Conservation (phyloP, 2,797 vertebrate genomes). For the Alectoris magna region DNA sequence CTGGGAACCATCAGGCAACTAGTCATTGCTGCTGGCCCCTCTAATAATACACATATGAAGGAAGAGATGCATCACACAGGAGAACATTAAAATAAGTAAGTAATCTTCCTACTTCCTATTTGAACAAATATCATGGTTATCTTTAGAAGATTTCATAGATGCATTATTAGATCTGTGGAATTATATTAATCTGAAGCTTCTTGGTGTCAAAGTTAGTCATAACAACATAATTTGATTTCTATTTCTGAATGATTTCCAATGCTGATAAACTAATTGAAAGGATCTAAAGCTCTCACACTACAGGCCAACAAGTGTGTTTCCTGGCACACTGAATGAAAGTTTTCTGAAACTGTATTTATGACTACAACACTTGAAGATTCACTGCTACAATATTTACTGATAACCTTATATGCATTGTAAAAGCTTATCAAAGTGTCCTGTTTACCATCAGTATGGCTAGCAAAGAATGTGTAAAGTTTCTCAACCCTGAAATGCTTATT, state of each 20-base stretch:
- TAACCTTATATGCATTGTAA: background rate
- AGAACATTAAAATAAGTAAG: background rate
- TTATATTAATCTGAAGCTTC: background rate
- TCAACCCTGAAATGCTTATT: background rate
- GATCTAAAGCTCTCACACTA: slow-evolving; percentile 85
- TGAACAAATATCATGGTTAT: background rate
- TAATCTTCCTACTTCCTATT: background rate
- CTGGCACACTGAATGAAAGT: slow-evolving; percentile 62
- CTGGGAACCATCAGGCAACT: background rate
- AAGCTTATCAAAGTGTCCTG: background rate
- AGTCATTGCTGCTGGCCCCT: background rate
- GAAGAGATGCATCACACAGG: background rate
- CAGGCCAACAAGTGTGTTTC: slow-evolving; percentile 86
- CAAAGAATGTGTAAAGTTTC: background rate
- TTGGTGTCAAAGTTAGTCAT: background rate
- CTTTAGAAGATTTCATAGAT: background rate
- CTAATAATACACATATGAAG: background rate
- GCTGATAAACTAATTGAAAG: slow-evolving; percentile 80
- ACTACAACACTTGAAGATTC: background rate
- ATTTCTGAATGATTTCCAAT: slow-evolving; percentile 81
- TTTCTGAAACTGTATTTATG: background rate
- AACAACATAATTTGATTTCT: slow-evolving; percentile 13
- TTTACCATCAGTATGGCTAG: background rate
- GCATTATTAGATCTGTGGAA: background rate
- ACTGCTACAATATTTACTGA: background rate